phyloP scores from a whole-genome alignment of 2,888 invertebrate species.

The Ectemnius continuus region DNA sequence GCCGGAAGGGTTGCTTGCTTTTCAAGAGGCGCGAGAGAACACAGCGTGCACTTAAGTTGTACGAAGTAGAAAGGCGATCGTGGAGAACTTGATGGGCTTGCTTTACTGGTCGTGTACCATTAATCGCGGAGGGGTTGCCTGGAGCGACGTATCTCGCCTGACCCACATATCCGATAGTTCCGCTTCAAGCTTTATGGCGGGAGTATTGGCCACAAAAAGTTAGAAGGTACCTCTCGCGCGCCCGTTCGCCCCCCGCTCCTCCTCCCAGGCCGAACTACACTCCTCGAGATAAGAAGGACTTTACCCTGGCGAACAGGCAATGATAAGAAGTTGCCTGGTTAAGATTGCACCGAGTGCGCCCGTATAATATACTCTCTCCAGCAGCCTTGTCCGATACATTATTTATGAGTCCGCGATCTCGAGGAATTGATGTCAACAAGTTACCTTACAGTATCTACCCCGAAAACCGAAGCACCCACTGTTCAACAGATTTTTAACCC shows the following conservation, averaged over 20 bases:
- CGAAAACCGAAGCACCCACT: no score
- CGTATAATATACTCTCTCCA: not conserved
- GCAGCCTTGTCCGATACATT: conserved; percentile 26
- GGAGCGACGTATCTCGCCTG: not conserved
- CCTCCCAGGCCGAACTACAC: no score
- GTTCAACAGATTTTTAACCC: no score
- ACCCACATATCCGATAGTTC: conserved; percentile 1
- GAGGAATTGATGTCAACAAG: conserved; percentile 37
- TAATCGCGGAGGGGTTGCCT: no score
- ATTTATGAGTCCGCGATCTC: conserved; percentile 39
- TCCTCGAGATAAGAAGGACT: conserved; percentile 28
- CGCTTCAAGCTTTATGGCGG: conserved; percentile 5
- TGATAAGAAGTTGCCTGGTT: conserved; percentile 27
- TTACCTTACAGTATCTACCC: conserved; percentile 5
- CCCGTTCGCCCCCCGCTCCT: conserved; percentile 13
- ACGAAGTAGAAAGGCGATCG: no score
- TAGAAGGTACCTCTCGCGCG: conserved; percentile 5
- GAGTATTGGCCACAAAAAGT: conserved; percentile 14
- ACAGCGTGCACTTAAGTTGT: not conserved
- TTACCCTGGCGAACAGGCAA: conserved; percentile 10
- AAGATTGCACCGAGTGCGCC: not conserved
- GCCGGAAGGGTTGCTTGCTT: not conserved
- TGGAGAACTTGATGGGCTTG: no score
- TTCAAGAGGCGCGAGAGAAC: conserved; percentile 16
- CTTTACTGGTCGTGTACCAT: no score